Base-by-base conservation (phyloP, 1,140 invertebrate species). In the Drosophila nasuta region DNA sequence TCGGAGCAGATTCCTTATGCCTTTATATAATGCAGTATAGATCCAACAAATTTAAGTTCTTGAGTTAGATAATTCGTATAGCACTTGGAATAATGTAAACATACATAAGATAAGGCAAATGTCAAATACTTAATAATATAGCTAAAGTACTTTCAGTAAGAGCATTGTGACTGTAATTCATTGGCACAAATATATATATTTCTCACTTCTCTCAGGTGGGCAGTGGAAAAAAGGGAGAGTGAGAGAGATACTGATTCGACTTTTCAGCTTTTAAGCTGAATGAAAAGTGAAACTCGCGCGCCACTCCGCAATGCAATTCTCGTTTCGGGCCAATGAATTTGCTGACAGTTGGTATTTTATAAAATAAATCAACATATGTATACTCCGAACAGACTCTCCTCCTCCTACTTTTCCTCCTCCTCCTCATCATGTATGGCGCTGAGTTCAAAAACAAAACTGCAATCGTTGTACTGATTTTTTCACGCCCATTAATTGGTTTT, bases 401-500 rank as follows among this genome's bases (percentile, higher is more conserved):
- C 20, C 20, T 25, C 3, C 20, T n/a, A n/a, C n/a, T n/a, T n/a
- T n/a, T 20, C 2, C 2, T 20, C 0, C 1, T 20, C 20, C 20
- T 20, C 20, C 20, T 20, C 20, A 4, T 25, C 13, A 33, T 35
- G n/a, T 17, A n/a, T 51, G 60, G 17, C 56, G 63, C 76, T 57
- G 45, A 49, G 77, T 81, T 73, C 35, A 52, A 87, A 25, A 79
- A 82, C 79, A 82, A 86, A 88, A 82, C 66, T 79, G 72, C 75
- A 79, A 70, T 87, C 70, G 71, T 54, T 75, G 78, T 52, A 71
- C 67, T 81, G 75, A 79, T 75, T 89, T 89, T 81, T 89, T 89
- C 85, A 89, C 85, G 85, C 85, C 85, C 85, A 85, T 89, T 89
- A 89, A 89, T 89, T 89, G 85, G 81, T 85, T 89, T 89, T 89